phyloP scores from a whole-genome alignment of 2,888 invertebrate genomes.

The Cryptophagus acutangulus region DNA sequence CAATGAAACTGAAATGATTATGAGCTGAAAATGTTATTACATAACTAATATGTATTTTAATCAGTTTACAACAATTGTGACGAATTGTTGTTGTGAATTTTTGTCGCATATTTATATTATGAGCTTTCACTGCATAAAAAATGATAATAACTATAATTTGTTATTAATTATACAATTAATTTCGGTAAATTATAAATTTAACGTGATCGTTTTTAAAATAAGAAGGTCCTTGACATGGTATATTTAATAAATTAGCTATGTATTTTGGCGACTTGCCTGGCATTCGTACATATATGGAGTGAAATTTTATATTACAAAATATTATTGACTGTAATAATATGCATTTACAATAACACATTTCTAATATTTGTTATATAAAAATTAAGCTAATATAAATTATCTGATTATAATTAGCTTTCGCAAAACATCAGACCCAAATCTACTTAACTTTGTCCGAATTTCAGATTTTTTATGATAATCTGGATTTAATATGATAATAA shows the following conservation, averaged over 20 bases:
- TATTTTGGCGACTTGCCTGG: slow-evolving; percentile 25
- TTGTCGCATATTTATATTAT: not conserved
- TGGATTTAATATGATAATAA: no score
- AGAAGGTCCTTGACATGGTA: slow-evolving; percentile 25
- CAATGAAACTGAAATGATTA: no score
- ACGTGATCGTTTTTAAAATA: slow-evolving; percentile 3
- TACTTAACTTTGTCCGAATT: no score
- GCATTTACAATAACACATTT: slow-evolving; percentile 1
- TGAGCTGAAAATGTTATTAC: no score
- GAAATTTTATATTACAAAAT: slow-evolving; percentile 22
- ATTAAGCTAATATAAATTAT: no score
- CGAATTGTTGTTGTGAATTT: no score
- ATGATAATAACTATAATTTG: slow-evolving; percentile 6
- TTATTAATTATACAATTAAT: slow-evolving; percentile 8
- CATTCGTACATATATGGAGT: slow-evolving; percentile 28
- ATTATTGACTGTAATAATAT: no score
- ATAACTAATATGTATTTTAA: no score
- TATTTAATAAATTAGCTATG: slow-evolving; percentile 28
- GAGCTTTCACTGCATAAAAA: not conserved
- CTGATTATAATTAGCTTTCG: no score
- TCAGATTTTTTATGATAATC: no score
- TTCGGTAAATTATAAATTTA: slow-evolving; percentile 5
- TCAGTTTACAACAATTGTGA: not conserved
- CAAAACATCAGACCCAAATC: no score
- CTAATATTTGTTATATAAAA: no score